Conservation (phyloP, 2,888 invertebrate genomes). For the Hetaerina titia region DNA sequence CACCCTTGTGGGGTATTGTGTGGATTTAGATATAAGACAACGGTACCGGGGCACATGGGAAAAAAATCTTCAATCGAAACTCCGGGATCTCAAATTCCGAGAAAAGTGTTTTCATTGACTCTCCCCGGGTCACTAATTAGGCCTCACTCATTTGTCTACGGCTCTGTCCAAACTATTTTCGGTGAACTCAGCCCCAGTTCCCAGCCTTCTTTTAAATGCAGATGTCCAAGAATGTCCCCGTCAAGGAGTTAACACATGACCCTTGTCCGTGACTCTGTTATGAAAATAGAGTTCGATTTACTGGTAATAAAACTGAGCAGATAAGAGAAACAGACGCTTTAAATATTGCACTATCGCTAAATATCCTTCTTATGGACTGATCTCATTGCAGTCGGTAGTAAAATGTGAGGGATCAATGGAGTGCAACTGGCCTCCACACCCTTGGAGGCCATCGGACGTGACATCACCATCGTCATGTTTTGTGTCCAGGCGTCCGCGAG, state of each 20-base stretch:
- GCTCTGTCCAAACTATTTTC: background rate
- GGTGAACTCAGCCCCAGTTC: background rate
- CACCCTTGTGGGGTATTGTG: too few relatives aligned
- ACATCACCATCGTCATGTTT: background rate
- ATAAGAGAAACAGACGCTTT: background rate
- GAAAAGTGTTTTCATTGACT: background rate
- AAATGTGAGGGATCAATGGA: slow-evolving; percentile 12
- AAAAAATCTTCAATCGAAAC: background rate
- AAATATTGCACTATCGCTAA: background rate
- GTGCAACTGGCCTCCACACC: background rate
- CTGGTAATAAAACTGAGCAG: background rate
- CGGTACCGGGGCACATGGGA: too few relatives aligned
- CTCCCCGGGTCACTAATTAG: background rate
- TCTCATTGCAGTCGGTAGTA: background rate
- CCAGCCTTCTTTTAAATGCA: background rate
- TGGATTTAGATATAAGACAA: too few relatives aligned
- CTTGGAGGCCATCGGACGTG: background rate
- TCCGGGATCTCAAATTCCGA: background rate
- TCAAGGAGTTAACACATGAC: background rate
- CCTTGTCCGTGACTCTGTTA: background rate
- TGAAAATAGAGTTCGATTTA: background rate
- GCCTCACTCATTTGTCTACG: background rate
- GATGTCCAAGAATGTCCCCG: background rate
- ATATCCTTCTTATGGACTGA: background rate
- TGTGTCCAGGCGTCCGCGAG: background rate